Evolutionary conservation across 2,888 invertebrate species (phyloP), one percentile per base, ranked within the genome.

Genomic region (Octodonta nipae): DNA sequence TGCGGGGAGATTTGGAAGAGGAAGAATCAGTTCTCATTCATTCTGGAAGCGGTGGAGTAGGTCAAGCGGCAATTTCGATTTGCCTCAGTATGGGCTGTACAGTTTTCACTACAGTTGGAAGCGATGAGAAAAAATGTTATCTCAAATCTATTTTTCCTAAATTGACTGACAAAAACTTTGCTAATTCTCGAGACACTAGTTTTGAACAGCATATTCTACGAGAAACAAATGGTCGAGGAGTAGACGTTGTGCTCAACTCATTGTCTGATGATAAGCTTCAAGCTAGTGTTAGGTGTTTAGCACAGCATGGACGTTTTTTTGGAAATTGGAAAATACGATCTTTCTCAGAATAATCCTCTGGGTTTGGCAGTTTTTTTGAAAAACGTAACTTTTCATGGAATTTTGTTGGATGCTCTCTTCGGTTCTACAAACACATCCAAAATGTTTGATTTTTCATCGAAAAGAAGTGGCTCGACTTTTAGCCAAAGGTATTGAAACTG

Each of bases 31-130:
- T 95, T 35, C 71, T 95, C n/a, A 78, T 95, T 46, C 93, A 95
- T 60, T 91, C 93, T 32, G 93, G 93, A 41, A 80, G 86, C 42
- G 95, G 95, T 36, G 93, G 93, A 51, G 93, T 95, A 20, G 96
- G 96, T 5, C 92, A 93, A 67, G 95, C 96, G 2, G 92, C 95
- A 41, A 92, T 98, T 51, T 72, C 88, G 13, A 84, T 98, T 51
- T 92, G 93, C 31, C 70, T 96, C 31, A 78, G 80, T 58, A 75
- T 82, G 61, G 89, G 89, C 30, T 83, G 92, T 64, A 75, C 72
- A 32, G 92, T 92, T 4, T 91, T 72, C 66, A 88, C 95, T 8
- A 96, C 95, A 0, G 92, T 92, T 30, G 88, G 87, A 38, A 84
- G 85, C 35, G 63, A 74, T 45, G 84, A 85, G 41, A 93, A 93